phyloP scores from a whole-genome alignment of 2,888 invertebrate species.

The Piscicola geometra region DNA sequence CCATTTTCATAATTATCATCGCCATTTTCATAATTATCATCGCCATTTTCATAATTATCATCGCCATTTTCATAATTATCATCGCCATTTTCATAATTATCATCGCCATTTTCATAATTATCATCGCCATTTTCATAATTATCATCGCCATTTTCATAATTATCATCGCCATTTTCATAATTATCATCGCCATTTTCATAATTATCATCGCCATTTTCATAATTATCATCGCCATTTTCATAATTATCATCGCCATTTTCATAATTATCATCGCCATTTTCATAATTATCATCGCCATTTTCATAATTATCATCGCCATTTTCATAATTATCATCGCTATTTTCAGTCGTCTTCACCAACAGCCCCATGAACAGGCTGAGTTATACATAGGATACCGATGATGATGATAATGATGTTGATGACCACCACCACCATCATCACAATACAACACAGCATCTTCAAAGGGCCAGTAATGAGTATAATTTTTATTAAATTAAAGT shows the following conservation, averaged over 20 bases:
- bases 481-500: no score
- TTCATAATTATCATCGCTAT: background rate
- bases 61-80: conserved; percentile 20
- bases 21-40: conserved; percentile 24
- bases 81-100: no score
- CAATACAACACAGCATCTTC: conserved; percentile 10
- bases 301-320: background rate
- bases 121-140: no score
- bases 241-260: conserved; percentile 43
- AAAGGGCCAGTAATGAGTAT: background rate
- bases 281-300: no score
- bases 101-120: no score
- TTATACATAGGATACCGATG: background rate
- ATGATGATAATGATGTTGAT: no score
- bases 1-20: conserved; percentile 1
- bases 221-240: background rate
- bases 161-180: no score
- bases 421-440: background rate
- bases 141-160: no score
- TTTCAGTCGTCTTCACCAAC: background rate
- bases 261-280: no score
- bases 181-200: no score
- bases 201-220: no score
- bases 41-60: conserved; percentile 31
- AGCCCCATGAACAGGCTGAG: conserved; percentile 19